A percentile compares a stretch with the other conserved stretches of the same genome.
Conservation (phyloP, 2,888 invertebrate species). For the Auanema freiburgensis region DNA sequence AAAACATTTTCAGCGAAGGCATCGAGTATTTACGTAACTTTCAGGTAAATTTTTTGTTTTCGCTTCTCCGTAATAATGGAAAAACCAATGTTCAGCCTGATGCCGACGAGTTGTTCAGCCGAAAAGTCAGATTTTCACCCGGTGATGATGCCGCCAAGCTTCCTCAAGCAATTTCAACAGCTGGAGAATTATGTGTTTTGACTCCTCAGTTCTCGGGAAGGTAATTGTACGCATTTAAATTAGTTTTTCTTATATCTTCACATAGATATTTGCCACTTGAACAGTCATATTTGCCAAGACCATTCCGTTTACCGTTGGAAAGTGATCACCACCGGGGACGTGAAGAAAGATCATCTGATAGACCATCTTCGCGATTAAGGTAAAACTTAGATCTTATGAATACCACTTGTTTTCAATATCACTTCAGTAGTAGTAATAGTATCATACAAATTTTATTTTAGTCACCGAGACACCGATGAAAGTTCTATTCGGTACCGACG, state of each 20-base stretch:
- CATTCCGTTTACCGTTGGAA: conserved; percentile 46
- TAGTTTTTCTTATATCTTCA: background rate
- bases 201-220: conserved; percentile 62
- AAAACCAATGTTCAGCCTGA: conserved; percentile 69
- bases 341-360: conserved; percentile 26
- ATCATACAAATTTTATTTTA: background rate
- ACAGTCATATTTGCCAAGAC: conserved; percentile 59
- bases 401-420: background rate
- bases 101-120: conserved; percentile 66
- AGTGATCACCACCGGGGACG: conserved; percentile 43
- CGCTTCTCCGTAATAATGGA: background rate
- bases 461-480: conserved; percentile 29
- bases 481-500: conserved; percentile 50
- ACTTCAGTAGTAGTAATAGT: background rate
- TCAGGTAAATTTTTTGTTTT: conserved; percentile 71
- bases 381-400: background rate
- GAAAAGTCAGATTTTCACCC: conserved; percentile 74
- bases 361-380: conserved; percentile 12
- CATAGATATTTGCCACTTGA: conserved; percentile 57
- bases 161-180: conserved; percentile 76
- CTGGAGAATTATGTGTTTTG: conserved; percentile 80
- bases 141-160: conserved; percentile 82
- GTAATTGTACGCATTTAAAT: conserved; percentile 12
- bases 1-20: conserved; percentile 91
- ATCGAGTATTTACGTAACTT: conserved; percentile 90